Evolutionary conservation across 30 jellyfish, hydroid and myxozoan genomes (phyloP), one percentile per base, ranked within the genome.

Genomic region (Hydractinia symbiolongicarpus): DNA sequence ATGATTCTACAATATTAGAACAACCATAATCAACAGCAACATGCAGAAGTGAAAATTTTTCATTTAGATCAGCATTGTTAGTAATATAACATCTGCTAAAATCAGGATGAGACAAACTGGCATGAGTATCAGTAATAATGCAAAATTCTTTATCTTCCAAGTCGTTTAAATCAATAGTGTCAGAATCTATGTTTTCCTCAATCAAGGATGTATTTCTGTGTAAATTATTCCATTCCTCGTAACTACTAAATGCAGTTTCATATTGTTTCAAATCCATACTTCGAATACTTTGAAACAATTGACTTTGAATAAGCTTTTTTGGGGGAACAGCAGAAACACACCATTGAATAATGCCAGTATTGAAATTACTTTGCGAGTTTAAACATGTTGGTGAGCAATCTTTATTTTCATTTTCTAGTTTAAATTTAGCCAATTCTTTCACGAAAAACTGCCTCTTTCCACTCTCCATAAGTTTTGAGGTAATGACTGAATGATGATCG

Each of bases 341-440:
- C 96, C 96, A 89, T 53, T 72, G 82, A 15, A 89, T 76, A 77
- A 80, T 15, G 7, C 94, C 95, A 66, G 96, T 89, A 64, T 74
- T 67, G 78, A 89, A 89, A 11, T 15, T 74, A 40, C 75, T 15
- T 64, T 76, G 87, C 57, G 56, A 72, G 19, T 75, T 11, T 10
- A 75, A 75, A 56, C 44, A 16, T 20, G 4, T 49, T 6, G 5
- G 6, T 11, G 16, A 16, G 75, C 15, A 10, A 6, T 7, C 77
- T 11, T 9, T 50, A 19, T 16, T 19, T 19, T 75, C 20, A 53
- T 30, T 8, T 50, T 54, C 76, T 5, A 75, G 9, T 7, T 10
- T 44, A 16, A 49, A 13, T 20, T 8, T 44, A 8, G 8, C 50
- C 11, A 20, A 7, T 11, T 13, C 1, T 30, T 30, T 30, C 44